Percentiles rank a stretch among this genome's conserved stretches.
phyloP scores from a whole-genome alignment of 2,888 invertebrate genomes.

The Bugulina stolonifera region DNA sequence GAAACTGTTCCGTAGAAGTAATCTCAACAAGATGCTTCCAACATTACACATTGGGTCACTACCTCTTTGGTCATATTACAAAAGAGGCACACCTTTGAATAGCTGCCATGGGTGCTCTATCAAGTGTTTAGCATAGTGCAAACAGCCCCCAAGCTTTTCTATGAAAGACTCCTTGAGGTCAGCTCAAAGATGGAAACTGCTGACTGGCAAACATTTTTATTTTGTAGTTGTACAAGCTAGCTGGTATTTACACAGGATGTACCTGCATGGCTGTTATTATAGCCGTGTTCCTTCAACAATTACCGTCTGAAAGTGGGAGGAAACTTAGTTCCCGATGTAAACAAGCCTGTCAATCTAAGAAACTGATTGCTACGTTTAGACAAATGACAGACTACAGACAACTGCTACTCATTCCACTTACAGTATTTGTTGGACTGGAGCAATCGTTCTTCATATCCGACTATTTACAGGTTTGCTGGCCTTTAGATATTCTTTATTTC shows the following conservation, averaged over 20 bases:
- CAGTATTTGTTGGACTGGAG: conserved; percentile 45
- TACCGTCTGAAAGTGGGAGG: not conserved
- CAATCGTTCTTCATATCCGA: conserved; percentile 50
- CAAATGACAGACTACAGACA: conserved; percentile 45
- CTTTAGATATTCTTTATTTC: no score
- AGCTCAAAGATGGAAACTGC: no score
- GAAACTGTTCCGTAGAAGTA: no score
- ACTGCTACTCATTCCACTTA: conserved; percentile 43
- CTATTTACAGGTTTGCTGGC: conserved; percentile 52
- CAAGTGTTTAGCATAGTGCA: no score
- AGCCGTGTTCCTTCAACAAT: not conserved
- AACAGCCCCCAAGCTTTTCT: no score
- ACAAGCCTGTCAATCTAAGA: conserved; percentile 29
- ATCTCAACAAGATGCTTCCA: no score
- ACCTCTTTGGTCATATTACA: no score
- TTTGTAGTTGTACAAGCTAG: conserved; percentile 52
- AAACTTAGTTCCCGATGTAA: not conserved
- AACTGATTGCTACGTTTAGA: conserved; percentile 39
- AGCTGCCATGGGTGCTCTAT: no score
- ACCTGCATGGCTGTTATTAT: conserved; percentile 8
- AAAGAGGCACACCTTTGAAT: no score
- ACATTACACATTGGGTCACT: no score
- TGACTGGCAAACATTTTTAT: no score
- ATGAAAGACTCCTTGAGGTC: no score
- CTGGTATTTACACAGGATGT: conserved; percentile 17